These are phyloP conservation scores for Mylabris phalerata DNA, from an alignment of 1,140 invertebrate genomes.

Conservation along the genomic window DNA sequence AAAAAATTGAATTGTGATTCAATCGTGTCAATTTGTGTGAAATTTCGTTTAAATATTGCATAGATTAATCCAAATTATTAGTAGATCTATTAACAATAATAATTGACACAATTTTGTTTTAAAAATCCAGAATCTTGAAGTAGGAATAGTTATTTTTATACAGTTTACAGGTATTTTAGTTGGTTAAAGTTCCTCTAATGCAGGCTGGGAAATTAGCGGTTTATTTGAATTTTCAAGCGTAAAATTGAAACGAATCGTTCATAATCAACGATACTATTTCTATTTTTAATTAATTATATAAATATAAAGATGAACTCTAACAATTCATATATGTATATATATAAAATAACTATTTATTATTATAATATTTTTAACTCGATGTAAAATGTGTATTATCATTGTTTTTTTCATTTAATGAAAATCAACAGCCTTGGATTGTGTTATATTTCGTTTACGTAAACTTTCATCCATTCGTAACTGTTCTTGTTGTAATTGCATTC, in stretches of 20 bases:
- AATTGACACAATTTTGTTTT: too few species aligned
- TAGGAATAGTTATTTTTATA: too few species aligned
- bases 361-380: conserved; percentile 25
- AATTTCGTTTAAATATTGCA: too few species aligned
- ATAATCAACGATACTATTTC: conserved; percentile 9
- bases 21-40: too few species aligned
- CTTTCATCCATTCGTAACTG: conserved; percentile 48
- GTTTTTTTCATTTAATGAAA: conserved; percentile 22
- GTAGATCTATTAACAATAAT: too few species aligned
- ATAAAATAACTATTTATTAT: conserved; percentile 35
- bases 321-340: conserved; percentile 22
- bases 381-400: conserved; percentile 21
- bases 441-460: conserved; percentile 33
- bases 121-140: too few species aligned
- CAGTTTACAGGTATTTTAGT: too few species aligned
- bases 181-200: too few species aligned
- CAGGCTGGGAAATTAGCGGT: too few species aligned
- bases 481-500: conserved; percentile 50
- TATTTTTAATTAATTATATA: conserved; percentile 21
- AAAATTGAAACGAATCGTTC: background rate
- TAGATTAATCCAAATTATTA: too few species aligned
- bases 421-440: conserved; percentile 37
- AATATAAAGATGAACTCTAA: conserved; percentile 39
- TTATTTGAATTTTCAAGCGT: too few species aligned
- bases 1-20: too few species aligned